Evolutionary conservation across 2,113 vertebrate species (phyloP).

Genomic region (Platichthys stellatus): DNA sequence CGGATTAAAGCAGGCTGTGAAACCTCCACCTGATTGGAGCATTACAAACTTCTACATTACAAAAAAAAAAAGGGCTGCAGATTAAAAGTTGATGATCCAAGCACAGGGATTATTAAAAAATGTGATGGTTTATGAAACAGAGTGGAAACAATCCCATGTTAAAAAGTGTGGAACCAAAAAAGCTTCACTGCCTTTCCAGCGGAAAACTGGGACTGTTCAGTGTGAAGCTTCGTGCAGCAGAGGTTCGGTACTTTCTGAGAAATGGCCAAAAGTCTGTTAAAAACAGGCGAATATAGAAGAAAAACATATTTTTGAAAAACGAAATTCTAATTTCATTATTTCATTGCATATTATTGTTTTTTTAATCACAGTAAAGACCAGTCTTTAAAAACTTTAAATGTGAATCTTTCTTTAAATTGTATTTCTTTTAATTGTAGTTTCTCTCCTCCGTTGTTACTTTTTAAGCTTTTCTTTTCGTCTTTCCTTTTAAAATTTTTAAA

Average conservation of each 20-base stretch:
- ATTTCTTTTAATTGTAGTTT: background rate
- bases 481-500: too few relatives aligned
- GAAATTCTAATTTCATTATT: background rate
- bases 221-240: background rate
- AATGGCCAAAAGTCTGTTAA: too few relatives aligned
- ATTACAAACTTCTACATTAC: background rate
- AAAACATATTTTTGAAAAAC: background rate
- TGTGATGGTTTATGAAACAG: background rate
- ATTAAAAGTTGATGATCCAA: background rate
- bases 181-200: constrained; percentile 20
- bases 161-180: constrained; percentile 17
- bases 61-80: background rate
- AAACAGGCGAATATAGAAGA: background rate
- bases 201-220: background rate
- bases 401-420: constrained; percentile 1
- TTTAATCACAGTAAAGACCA: background rate
- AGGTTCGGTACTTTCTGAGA: background rate
- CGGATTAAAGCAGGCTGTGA: too few relatives aligned
- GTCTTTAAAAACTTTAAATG: background rate
- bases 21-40: background rate
- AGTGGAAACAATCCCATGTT: background rate
- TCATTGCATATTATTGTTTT: background rate
- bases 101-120: background rate
- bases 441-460: too few relatives aligned
- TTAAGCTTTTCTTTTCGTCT: too few relatives aligned